Evolutionary conservation across 2,113 vertebrate species (phyloP), one percentile per base, ranked within the genome.

Genomic region (Vulpes vulpes): DNA sequence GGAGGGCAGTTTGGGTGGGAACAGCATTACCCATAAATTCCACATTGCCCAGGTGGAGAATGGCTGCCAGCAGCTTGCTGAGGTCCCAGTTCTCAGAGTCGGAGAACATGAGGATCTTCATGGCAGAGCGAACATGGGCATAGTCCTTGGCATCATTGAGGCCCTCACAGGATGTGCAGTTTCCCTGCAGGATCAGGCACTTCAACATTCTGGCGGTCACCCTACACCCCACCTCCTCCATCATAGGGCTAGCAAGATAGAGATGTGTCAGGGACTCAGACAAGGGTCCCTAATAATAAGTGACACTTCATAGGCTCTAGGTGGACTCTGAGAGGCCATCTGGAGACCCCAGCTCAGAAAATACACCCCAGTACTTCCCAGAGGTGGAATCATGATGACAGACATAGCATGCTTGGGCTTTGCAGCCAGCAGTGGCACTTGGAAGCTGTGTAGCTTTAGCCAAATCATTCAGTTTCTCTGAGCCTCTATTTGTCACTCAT

Each of bases 21-120:
- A 49, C 32, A 82, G 11, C 19, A 65, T 98, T 99, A 99, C 99
- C 99, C 97, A 99, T 98, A 7, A 99, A 99, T 27, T 98, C 96
- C 59, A 99, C 95, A 0, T 99, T 99, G 5, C 99, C 99, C 55
- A 99, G 94, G 97, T 99, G 99, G 67, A 99, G 99, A 65, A 99
- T 99, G 0, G 99, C 99, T 27, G 99, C 99, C 82, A 99, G 98
- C 69, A 99, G 98, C 96, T 99, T 99, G 96, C 97, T 99, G 98
- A 99, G 99, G 96, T 99, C 99, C 99, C 99, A 99, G 85, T 99
- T 98, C 93, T 99, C 99, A 0, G 99, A 99, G 81, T 99, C 99
- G 0, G 99, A 99, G 98, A 99, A 99, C 92, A 98, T 99, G 85
- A 99, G 99, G 98, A 99, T 99, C 98, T 99, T 99, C 99, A 99